Evolutionary conservation across 2,797 vertebrate genomes (phyloP), one percentile per base, ranked within the genome.

Genomic region (Gallinago stenura): DNA sequence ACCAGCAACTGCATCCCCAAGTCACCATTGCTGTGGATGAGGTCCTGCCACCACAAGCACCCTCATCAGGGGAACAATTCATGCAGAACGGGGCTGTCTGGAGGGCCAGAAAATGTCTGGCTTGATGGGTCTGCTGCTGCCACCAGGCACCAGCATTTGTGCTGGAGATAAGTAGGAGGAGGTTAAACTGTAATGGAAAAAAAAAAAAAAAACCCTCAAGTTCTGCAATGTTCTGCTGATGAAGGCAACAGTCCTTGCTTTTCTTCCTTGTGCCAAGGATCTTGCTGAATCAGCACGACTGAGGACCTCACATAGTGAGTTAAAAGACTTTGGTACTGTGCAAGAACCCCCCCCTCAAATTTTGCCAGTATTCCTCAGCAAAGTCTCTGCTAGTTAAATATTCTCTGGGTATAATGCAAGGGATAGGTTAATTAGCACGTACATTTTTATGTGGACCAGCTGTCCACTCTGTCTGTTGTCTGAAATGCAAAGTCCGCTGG

Each of bases 401-500:
- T 81, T 72, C 77, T 91, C 62, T 1, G 64, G 15, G 58, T 72
- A 61, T 77, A 95, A 81, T 30, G 48, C 0, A 0, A 95, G 53
- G 68, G 64, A 68, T 92, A 92, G 82, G 77, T 94, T 95, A 95
- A 96, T 96, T 95, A 91, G 73, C 79, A 87, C 5, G 0, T 50
- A 72, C 80, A 53, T 84, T 93, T 92, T 84, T 92, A 78, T 91
- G 73, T 62, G 82, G 83, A 69, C 77, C 94, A 97, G 95, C 95
- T 97, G 96, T 91, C 93, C 91, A 26, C 68, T 90, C 64, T 79
- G 57, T 61, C 70, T 1, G 7, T 66, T 92, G 80, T 95, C 93
- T 87, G 96, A 95, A 91, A 95, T 72, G 35, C 64, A 57, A 93
- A 78, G 56, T 94, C 93, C 73, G 37, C 16, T 75, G 66, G 91